Base-by-base conservation (phyloP, 2,888 invertebrate genomes). In the Zygaena filipendulae region DNA sequence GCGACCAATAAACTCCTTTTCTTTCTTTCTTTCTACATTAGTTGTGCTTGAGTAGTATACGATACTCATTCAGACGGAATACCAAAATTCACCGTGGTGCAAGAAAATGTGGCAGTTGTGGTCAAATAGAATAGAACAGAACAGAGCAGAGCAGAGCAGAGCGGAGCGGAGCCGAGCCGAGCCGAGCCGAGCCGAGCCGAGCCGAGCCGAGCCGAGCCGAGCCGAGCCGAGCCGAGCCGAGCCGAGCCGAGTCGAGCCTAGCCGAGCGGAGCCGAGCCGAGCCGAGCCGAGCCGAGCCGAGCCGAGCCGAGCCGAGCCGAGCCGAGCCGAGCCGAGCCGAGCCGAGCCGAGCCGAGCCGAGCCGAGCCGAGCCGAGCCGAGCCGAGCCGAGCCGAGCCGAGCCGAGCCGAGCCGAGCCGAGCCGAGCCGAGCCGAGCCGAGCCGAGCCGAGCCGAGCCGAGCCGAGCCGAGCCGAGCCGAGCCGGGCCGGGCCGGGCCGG, bases 391-490 rank as follows among this genome's bases (percentile, higher is more conserved):
- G 11, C 11, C 11, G 23, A 23, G 11, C 12, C 5, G 23, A 23
- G 11, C 11, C 11, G 12, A 23, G 11, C n/a, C 5, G 23, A n/a
- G n/a, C n/a, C n/a, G n/a, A n/a, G n/a, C n/a, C n/a, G n/a, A n/a
- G n/a, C n/a, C n/a, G n/a, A n/a, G n/a, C n/a, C n/a, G n/a, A n/a
- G n/a, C n/a, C n/a, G 20, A 23, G 11, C 23, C n/a, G 10, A 10
- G n/a, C 10, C 23, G 23, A 11, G 23, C 23, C 23, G 23, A 23
- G 23, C 23, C 11, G 23, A 6, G 23, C 23, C 23, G 23, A 23
- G 23, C 23, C 11, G 23, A 11, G 11, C 23, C 23, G 23, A 23
- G 23, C 23, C 11, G 13, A 11, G 11, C 23, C 23, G 13, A 23
- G 23, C 23, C 23, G 13, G 3, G 23, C 23, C 23, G 13, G 11